Conservation (phyloP, 2,113 vertebrate species). For the Sebastes fasciatus region DNA sequence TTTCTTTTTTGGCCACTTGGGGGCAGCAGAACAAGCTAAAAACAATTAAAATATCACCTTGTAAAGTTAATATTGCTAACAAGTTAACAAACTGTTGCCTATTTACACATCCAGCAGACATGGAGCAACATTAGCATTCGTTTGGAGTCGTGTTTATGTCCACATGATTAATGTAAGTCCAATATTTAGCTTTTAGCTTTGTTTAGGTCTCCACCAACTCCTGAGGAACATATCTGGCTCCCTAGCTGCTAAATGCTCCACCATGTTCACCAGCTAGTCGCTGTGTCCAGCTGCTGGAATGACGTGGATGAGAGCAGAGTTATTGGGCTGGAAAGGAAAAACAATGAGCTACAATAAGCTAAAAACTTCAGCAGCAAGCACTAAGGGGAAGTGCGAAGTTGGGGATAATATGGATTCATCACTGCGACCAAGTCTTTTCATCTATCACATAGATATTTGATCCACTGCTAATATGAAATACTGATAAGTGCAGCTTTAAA, state of each 20-base stretch:
- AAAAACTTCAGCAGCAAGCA: neutral
- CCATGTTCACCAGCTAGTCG: neutral
- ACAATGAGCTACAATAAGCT: neutral
- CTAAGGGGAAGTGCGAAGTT: too few relatives aligned
- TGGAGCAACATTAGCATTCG: neutral
- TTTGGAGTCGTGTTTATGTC: neutral
- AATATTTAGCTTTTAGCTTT: neutral
- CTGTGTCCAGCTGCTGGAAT: neutral
- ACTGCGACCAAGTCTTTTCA: neutral
- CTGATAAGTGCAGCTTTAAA: neutral
- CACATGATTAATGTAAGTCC: neutral
- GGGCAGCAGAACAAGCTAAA: neutral
- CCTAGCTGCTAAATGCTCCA: neutral
- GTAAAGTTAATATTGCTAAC: neutral
- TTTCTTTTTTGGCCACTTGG: neutral
- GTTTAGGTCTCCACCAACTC: neutral
- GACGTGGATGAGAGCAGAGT: neutral
- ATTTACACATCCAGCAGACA: constrained; percentile 1
- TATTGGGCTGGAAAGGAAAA: neutral
- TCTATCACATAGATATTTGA: neutral
- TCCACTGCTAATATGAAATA: neutral
- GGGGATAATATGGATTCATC: neutral
- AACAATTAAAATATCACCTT: neutral
- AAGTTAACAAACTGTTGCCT: neutral
- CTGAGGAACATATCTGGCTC: neutral